phyloP scores from a whole-genome alignment of 1,140 invertebrate species.

The Drosophila arizonae region DNA sequence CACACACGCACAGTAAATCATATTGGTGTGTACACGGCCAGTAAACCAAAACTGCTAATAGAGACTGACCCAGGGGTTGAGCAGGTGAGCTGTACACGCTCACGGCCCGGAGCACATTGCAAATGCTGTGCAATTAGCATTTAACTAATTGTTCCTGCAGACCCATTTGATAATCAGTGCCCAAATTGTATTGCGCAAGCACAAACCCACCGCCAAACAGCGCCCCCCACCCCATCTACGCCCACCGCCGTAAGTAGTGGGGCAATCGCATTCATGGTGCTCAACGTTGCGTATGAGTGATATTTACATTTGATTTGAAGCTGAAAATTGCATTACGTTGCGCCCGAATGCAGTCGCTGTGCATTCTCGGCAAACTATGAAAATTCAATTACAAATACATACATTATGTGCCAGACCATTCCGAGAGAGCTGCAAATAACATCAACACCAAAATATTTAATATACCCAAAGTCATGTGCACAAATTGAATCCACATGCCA shows the following conservation, averaged over 20 bases:
- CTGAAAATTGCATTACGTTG: slow-evolving; percentile 68
- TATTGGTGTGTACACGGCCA: background rate
- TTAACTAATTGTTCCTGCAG: slow-evolving; percentile 44
- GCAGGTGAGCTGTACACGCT: slow-evolving; percentile 22
- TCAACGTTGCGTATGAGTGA: slow-evolving; percentile 70
- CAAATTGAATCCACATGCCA: slow-evolving; percentile 30
- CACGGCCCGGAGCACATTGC: slow-evolving; percentile 1
- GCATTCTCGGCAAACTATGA: slow-evolving; percentile 9
- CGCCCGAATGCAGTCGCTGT: slow-evolving; percentile 31
- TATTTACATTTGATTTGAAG: slow-evolving; percentile 59
- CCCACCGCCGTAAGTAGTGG: background rate
- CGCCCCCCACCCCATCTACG: background rate
- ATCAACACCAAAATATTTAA: slow-evolving; percentile 53
- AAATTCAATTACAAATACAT: slow-evolving; percentile 65
- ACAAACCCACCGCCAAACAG: background rate
- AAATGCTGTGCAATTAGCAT: slow-evolving; percentile 43
- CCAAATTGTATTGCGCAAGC: slow-evolving; percentile 32
- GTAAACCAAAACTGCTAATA: background rate
- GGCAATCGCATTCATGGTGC: slow-evolving; percentile 11
- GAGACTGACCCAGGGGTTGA: slow-evolving; percentile 17
- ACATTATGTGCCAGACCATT: background rate
- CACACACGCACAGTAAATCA: background rate
- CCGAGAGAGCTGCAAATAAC: slow-evolving; percentile 11
- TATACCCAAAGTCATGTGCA: slow-evolving; percentile 36
- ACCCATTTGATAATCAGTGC: slow-evolving; percentile 37